Conservation (phyloP, 1,140 invertebrate genomes). For the Drosophila parabipectinata region DNA sequence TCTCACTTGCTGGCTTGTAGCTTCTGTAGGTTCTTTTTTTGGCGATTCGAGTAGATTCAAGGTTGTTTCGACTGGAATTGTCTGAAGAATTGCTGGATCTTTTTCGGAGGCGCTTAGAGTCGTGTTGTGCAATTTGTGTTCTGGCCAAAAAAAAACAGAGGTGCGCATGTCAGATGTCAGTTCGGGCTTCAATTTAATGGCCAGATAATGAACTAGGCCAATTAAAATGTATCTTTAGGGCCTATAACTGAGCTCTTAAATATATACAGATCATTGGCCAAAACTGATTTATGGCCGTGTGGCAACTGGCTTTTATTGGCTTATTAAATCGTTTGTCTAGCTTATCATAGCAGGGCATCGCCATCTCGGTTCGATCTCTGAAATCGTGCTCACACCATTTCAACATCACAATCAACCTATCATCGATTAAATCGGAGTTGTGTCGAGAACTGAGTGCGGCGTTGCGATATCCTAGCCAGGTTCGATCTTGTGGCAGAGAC, state of each 20-base stretch:
- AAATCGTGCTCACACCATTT: constrained; percentile 64
- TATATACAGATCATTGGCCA: not conserved
- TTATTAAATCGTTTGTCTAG: constrained; percentile 35
- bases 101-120: constrained; percentile 28
- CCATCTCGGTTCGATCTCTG: constrained; percentile 14
- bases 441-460: constrained; percentile 38
- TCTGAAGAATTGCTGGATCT: constrained; percentile 12
- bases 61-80: constrained; percentile 36
- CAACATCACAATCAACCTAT: constrained; percentile 23
- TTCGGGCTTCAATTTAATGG: constrained; percentile 31
- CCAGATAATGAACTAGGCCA: constrained; percentile 26
- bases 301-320: constrained; percentile 14
- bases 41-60: constrained; percentile 62
- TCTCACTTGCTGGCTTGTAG: constrained; percentile 5
- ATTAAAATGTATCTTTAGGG: constrained; percentile 2
- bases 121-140: constrained; percentile 48
- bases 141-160: constrained; percentile 43
- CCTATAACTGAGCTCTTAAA: not conserved
- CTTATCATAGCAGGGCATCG: constrained; percentile 26
- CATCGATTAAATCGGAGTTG: constrained; percentile 38
- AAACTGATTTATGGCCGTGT: constrained; percentile 29
- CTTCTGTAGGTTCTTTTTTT: constrained; percentile 25
- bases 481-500: constrained; percentile 7
- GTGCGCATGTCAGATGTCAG: constrained; percentile 43
- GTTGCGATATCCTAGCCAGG: constrained; percentile 6